phyloP scores from a whole-genome alignment of 1,140 invertebrate genomes.

The Aphaenogaster rudis region DNA sequence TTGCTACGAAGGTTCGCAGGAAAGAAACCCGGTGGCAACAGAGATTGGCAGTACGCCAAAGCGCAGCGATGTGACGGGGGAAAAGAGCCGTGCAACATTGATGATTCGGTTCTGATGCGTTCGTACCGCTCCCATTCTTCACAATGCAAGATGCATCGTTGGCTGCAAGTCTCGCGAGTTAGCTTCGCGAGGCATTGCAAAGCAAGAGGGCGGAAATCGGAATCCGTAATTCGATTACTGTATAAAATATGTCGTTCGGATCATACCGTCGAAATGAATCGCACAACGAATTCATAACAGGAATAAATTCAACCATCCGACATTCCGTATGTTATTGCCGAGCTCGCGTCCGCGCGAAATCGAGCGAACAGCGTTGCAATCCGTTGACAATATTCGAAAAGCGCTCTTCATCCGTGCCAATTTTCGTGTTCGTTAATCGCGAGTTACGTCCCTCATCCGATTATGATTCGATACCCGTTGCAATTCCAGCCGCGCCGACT shows the following conservation, averaged over 20 bases:
- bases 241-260: conserved; percentile 33
- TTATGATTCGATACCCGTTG: conserved; percentile 61
- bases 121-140: conserved; percentile 46
- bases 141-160: conserved; percentile 47
- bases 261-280: conserved; percentile 35
- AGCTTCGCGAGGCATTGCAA: conserved; percentile 6
- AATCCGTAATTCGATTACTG: conserved; percentile 39
- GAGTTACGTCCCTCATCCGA: conserved; percentile 56
- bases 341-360: neutral
- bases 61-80: conserved; percentile 59
- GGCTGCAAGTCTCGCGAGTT: conserved; percentile 39
- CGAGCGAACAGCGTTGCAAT: conserved; percentile 36
- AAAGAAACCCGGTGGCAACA: conserved; percentile 33
- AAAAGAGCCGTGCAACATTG: conserved; percentile 73
- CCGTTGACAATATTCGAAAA: conserved; percentile 58
- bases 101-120: conserved; percentile 73
- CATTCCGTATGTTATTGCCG: conserved; percentile 16
- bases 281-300: conserved; percentile 34
- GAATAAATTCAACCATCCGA: conserved; percentile 29
- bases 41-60: conserved; percentile 75
- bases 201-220: conserved; percentile 26
- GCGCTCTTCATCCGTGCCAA: conserved; percentile 50
- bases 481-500: conserved; percentile 34
- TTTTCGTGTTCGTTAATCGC: conserved; percentile 62
- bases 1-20: conserved; percentile 8